phyloP scores from a whole-genome alignment of 2,113 vertebrate species.

The Oostethus manadensis region DNA sequence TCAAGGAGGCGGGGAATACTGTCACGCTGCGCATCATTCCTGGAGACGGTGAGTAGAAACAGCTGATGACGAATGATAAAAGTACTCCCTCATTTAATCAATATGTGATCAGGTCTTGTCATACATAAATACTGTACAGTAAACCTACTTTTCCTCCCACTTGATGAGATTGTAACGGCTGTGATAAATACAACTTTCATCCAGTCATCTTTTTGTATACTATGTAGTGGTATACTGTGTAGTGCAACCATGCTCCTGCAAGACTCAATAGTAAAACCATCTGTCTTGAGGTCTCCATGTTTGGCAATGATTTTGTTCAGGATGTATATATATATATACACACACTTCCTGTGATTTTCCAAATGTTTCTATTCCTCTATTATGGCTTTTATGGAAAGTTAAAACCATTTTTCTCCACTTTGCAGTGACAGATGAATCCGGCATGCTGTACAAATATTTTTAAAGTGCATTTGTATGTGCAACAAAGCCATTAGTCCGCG shows the following conservation, averaged over 20 bases:
- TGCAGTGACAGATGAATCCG: slow-evolving; percentile 39
- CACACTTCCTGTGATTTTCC: not conserved
- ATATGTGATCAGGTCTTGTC: not conserved
- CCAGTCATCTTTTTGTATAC: too few species aligned
- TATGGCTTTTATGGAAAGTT: slow-evolving; percentile 26
- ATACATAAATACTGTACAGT: too few species aligned
- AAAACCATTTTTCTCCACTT: slow-evolving; percentile 14
- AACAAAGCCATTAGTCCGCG: slow-evolving; percentile 28
- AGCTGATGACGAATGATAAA: not conserved
- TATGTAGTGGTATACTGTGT: too few species aligned
- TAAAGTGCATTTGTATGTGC: slow-evolving; percentile 32
- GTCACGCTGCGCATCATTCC: slow-evolving; percentile 98
- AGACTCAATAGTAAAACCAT: too few species aligned
- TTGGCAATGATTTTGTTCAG: too few species aligned
- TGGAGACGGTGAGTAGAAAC: slow-evolving; percentile 84
- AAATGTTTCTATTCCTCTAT: slow-evolving; percentile 12
- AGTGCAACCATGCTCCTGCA: too few species aligned
- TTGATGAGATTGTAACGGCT: not conserved
- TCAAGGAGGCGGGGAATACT: slow-evolving; percentile 98
- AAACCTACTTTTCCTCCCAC: not conserved
- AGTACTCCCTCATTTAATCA: not conserved
- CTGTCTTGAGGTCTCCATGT: too few species aligned
- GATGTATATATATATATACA: too few species aligned
- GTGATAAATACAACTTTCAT: not conserved
- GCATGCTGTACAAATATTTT: slow-evolving; percentile 45